Evolutionary conservation across 2,888 invertebrate genomes (phyloP).

Genomic region (Erebia epiphron): DNA sequence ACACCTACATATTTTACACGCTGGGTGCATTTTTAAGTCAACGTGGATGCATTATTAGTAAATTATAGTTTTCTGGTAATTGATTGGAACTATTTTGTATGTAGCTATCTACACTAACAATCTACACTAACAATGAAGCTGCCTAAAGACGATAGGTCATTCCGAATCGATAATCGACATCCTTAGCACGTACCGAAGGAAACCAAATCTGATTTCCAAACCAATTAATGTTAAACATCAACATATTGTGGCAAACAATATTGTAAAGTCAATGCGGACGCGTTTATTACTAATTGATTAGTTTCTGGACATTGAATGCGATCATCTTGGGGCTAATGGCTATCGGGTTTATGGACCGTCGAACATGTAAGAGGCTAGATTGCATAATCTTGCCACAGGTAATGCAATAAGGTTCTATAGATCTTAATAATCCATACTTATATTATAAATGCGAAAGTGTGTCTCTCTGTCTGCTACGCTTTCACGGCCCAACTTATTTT

Average conservation of each 20-base stretch:
- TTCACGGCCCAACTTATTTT: too few species aligned
- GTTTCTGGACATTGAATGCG: conserved; percentile 46
- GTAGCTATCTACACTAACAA: neutral
- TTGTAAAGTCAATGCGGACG: conserved; percentile 29
- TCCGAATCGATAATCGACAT: conserved; percentile 71
- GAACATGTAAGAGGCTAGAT: conserved; percentile 1
- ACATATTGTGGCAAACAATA: conserved; percentile 7
- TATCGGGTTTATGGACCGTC: conserved; percentile 21
- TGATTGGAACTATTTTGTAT: conserved; percentile 37
- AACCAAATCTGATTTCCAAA: conserved; percentile 77
- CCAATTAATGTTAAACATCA: conserved; percentile 49
- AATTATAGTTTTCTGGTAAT: conserved; percentile 59
- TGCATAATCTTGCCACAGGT: neutral
- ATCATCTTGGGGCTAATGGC: conserved; percentile 26
- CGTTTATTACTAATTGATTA: conserved; percentile 68
- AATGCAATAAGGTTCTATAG: neutral
- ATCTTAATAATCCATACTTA: neutral
- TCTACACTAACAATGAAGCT: conserved; percentile 29
- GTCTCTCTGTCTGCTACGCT: too few species aligned
- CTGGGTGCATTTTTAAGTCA: neutral
- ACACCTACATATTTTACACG: neutral
- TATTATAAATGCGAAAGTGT: too few species aligned
- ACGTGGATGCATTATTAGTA: conserved; percentile 64
- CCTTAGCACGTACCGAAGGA: conserved; percentile 68
- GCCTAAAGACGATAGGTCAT: conserved; percentile 59